phyloP scores from a whole-genome alignment of 1,140 invertebrate species.

The Musca vetustissima region DNA sequence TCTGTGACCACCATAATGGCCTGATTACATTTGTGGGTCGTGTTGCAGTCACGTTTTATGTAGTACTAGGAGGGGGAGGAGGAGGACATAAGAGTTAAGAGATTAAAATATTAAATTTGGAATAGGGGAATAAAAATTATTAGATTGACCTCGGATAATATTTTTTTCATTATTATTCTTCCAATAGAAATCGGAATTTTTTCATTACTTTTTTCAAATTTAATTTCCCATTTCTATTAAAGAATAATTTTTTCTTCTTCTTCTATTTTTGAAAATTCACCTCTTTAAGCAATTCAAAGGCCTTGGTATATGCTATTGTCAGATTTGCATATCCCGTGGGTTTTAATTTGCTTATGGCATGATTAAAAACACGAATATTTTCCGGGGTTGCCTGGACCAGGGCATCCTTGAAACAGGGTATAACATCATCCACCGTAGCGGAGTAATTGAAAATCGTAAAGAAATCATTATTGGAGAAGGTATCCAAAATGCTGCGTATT shows the following conservation, averaged over 20 bases:
- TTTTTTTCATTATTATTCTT: background rate
- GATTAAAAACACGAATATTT: constrained; percentile 79
- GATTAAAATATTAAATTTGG: constrained; percentile 12
- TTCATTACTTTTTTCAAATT: background rate
- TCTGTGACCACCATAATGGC: constrained; percentile 99
- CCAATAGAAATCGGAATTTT: background rate
- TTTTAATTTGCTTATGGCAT: constrained; percentile 67
- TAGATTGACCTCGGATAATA: background rate
- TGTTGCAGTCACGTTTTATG: constrained; percentile 61
- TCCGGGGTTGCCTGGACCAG: constrained; percentile 91
- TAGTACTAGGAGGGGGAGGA: constrained; percentile 57
- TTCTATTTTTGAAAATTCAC: constrained; percentile 61
- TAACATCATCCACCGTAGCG: constrained; percentile 65
- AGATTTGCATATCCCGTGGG: constrained; percentile 85
- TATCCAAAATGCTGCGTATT: constrained; percentile 85
- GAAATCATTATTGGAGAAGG: constrained; percentile 97
- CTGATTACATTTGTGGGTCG: constrained; percentile 80
- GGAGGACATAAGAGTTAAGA: background rate
- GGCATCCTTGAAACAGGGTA: constrained; percentile 79
- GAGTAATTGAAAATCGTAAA: constrained; percentile 88
- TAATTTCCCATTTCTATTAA: background rate
- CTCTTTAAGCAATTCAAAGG: constrained; percentile 80
- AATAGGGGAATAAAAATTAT: background rate
- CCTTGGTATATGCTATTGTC: constrained; percentile 77
- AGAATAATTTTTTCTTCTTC: background rate